phyloP scores from a whole-genome alignment of 1,140 invertebrate genomes.

The Nephila pilipes region DNA sequence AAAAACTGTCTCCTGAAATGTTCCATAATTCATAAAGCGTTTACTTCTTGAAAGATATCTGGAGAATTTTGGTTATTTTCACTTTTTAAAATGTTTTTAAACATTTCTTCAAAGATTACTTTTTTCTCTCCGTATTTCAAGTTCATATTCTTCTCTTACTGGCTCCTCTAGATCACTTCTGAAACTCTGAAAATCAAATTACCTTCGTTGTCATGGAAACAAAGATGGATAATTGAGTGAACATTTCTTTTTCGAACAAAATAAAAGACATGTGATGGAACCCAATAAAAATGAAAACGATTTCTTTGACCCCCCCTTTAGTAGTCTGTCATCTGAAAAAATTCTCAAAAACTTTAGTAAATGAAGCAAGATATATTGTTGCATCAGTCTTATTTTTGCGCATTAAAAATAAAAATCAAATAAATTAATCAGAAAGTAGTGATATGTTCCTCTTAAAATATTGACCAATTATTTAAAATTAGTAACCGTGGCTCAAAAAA shows the following conservation, averaged over 20 bases:
- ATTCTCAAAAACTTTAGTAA: neutral
- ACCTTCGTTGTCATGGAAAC: neutral
- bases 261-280: neutral
- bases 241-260: neutral
- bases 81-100: neutral
- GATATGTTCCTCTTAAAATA: too few species aligned
- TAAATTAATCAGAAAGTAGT: too few species aligned
- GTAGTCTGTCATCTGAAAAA: neutral
- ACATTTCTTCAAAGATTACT: neutral
- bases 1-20: too few species aligned
- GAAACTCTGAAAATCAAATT: conserved; percentile 4
- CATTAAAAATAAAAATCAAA: too few species aligned
- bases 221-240: neutral
- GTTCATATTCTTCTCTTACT: neutral
- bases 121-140: neutral
- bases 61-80: neutral
- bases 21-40: too few species aligned
- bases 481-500: too few species aligned
- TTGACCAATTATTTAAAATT: too few species aligned
- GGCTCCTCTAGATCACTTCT: neutral
- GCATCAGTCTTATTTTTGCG: too few species aligned
- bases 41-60: too few species aligned
- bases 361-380: neutral
- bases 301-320: neutral
- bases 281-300: neutral